Percentiles rank a stretch among this genome's conserved stretches.
Evolutionary conservation across 2,888 invertebrate genomes (phyloP).

Genomic region (Lucinisca nassula): DNA sequence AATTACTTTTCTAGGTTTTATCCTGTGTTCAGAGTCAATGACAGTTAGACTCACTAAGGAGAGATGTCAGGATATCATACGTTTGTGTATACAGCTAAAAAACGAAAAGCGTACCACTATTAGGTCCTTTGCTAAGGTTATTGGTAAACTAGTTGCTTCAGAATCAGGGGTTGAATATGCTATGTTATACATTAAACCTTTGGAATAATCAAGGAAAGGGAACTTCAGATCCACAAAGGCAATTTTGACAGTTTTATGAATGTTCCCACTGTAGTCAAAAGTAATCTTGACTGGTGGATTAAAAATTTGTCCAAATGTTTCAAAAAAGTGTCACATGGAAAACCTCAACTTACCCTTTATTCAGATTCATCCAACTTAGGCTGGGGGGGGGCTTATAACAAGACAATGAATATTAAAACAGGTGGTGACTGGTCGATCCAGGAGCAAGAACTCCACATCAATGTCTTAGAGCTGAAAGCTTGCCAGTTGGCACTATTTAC

Average conservation of each 20-base stretch:
- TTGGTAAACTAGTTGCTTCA: conserved; percentile 54
- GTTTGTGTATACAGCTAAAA: neutral
- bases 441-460: no score
- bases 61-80: conserved; percentile 9
- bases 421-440: no score
- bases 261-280: neutral
- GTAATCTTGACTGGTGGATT: conserved; percentile 51
- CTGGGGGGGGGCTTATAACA: neutral
- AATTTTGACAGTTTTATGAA: conserved; percentile 48
- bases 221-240: conserved; percentile 35
- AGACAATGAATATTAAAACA: neutral
- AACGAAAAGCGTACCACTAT: conserved; percentile 27
- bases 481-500: no score
- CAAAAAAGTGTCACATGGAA: neutral
- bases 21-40: conserved; percentile 32
- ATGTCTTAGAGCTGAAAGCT: no score
- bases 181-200: conserved; percentile 39
- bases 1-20: conserved; percentile 50
- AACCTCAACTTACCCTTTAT: neutral
- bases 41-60: neutral
- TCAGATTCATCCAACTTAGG: neutral
- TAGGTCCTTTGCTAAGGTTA: conserved; percentile 39
- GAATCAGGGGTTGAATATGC: conserved; percentile 58
- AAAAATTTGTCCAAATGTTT: neutral
- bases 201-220: conserved; percentile 47